Evolutionary conservation across 2,797 vertebrate species (phyloP), one percentile per base, ranked within the genome.

Genomic region (Anniella stebbinsi): DNA sequence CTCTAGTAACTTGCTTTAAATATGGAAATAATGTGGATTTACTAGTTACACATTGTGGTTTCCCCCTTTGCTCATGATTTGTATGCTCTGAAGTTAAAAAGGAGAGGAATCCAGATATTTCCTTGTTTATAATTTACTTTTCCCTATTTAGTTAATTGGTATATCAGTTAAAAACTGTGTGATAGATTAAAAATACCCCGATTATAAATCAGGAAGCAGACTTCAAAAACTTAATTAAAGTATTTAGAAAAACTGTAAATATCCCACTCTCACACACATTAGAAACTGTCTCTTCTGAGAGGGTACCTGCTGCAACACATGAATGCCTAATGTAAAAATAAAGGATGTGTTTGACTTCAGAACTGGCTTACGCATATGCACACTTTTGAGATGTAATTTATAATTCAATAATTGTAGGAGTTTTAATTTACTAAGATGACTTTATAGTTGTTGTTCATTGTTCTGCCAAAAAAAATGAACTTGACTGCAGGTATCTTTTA

Each of bases 111-210:
- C n/a, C 51, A 80, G 75, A 30, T 87, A 88, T 66, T 93, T 88
- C 89, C 89, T 83, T 81, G 48, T 92, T 92, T 1, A 11, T 82
- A 85, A 80, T 54, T 25, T 93, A 80, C 2, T 48, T 86, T 57
- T 15, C 48, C 36, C 17, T 30, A 48, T 69, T 69, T 48, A n/a
- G 36, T 60, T 86, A 76, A 76, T 76, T 86, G 48, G 11, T 73
- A 60, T 17, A 60, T 86, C 15, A 60, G 23, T 57, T 86, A 38
- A 73, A 36, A 38, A 57, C 36, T 38, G 51, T 17, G 36, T 72
- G 66, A 10, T 69, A 84, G 7, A 41, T 60, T 75, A 36, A 75
- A 70, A 38, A 12, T 57, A 15, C 8, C 23, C 51, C 2, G 28
- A 72, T 85, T 63, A 63, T 63, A 72, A 85, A 85, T 85, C 21